Evolutionary conservation across 1,140 invertebrate species (phyloP), one percentile per base, ranked within the genome.

Genomic region (Caenorhabditis remanei): DNA sequence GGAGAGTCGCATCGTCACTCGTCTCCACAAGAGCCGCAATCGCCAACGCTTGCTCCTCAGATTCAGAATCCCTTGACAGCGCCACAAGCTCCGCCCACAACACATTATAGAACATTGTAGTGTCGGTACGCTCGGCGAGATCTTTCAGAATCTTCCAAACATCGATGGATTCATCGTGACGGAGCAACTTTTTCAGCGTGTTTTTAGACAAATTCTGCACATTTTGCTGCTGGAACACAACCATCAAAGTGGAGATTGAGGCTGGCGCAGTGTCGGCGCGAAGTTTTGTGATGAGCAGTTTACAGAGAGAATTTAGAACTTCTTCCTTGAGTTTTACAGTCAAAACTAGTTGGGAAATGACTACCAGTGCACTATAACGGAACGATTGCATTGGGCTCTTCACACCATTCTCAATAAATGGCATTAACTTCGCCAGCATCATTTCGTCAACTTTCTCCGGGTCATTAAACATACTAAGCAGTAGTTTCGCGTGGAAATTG

Each of bases 341-440:
- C 9, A 85, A 21, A 24, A 75, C 82, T 2, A 89, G 65, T 67
- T 89, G 88, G 32, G 88, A 89, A 13, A 89, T 56, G 14, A 85
- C 84, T 16, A 87, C 79, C n/a, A 89, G 24, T n/a, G 88, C 65
- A n/a, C 83, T 58, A n/a, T 85, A 63, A 11, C 87, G 67, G 53
- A 89, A 88, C 5, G 84, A 88, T 40, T 48, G n/a, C 40, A 89
- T 65, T 2, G 63, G 53, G 41, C 86, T 88, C 32, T 86, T 85
- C 6, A 89, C 50, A 79, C 88, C 88, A 75, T 85, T 32, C 24
- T 71, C 88, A 19, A 89, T 85, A 16, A 87, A 41, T 11, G 88
- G 88, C n/a, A 89, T 85, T 48, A 88, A 41, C 61, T 88, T 89
- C 32, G 88, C 90, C 21, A 89, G 46, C 46, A 89, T 65, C 48